Evolutionary conservation across 2,113 vertebrate genomes (phyloP), one percentile per base, ranked within the genome.

Genomic region (Microtus richardsoni): DNA sequence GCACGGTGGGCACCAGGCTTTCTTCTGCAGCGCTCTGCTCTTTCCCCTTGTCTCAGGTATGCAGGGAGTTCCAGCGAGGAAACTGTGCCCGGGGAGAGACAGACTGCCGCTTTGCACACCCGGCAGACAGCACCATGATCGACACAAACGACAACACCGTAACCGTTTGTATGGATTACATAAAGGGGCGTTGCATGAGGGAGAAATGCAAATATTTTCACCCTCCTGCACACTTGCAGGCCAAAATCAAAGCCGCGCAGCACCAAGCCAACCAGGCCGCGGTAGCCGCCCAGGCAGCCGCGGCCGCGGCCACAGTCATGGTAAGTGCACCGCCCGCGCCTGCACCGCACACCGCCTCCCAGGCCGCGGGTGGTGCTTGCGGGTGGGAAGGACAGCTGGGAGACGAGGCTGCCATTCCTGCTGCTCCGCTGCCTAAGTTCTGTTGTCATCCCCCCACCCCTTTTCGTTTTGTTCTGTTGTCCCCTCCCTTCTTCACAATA

Each of bases 121-220:
- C 99, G 24, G 99, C 99, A 87, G 99, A 99, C 99, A 99, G 99
- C 98, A 99, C 99, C 88, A 99, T 99, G 99, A 99, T 99, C 97
- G 99, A 99, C 98, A 99, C 99, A 95, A 99, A 98, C 44, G 99
- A 99, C 98, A 99, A 99, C 99, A 99, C 99, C 52, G 99, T 99
- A 98, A 99, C 99, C 97, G 99, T 99, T 98, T 99, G 99, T 99
- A 99, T 99, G 99, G 99, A 99, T 99, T 99, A 99, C 99, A 99
- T 99, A 99, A 99, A 99, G 99, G 99, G 99, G 98, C 99, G 99
- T 99, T 99, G 99, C 99, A 99, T 99, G 98, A 99, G 99, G 98
- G 99, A 99, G 99, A 99, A 99, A 99, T 99, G 99, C 99, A 99
- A 99, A 99, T 99, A 99, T 99, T 99, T 99, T 99, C 99, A 99